Evolutionary conservation across 2,888 invertebrate genomes (phyloP), one percentile per base, ranked within the genome.

Genomic region (Protodeltote pygarga): DNA sequence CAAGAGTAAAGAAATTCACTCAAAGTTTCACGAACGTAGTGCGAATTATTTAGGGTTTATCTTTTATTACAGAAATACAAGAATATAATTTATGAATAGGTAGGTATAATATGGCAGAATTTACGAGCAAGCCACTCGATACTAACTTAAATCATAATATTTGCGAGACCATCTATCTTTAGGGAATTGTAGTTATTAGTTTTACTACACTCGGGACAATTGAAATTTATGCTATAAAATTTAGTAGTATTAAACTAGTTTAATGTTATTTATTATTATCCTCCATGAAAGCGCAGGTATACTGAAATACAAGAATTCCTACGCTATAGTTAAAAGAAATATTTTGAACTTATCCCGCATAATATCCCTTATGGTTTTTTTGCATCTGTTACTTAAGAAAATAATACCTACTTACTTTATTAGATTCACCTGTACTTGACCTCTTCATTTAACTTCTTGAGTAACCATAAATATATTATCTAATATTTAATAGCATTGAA

Each of bases 261-360:
- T 57, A 32, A 45, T 60, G 24, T 52, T 15, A 40, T 45, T 45
- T 29, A 60, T 40, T 19, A 25, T 24, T 53, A 9, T 44, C 14
- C 23, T 31, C 25, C 19, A 9, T 16, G 5, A 42, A 11, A 24
- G 19, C 14, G 21, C 35, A 11, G 50, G 24, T 39, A 44, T 51
- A 29, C 42, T 33, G 9, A 9, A 6, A 13, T 37, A 25, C 40
- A 33, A 33, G 15, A 37, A 53, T 45, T 37, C 28, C 19, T 28
- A 32, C 19, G 5, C 32, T 52, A 14, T 34, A 52, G 44, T n/a
- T 10, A 38, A 31, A 21, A 25, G 49, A 5, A 31, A 47, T 24
- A 34, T 37, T n/a, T 6, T 15, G 8, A 20, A 35, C 19, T 14
- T n/a, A 6, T 19, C 8, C 27, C 27, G n/a, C 3, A 27, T 13